Conservation (phyloP, 2,888 invertebrate genomes). For the Mamestra brassicae region DNA sequence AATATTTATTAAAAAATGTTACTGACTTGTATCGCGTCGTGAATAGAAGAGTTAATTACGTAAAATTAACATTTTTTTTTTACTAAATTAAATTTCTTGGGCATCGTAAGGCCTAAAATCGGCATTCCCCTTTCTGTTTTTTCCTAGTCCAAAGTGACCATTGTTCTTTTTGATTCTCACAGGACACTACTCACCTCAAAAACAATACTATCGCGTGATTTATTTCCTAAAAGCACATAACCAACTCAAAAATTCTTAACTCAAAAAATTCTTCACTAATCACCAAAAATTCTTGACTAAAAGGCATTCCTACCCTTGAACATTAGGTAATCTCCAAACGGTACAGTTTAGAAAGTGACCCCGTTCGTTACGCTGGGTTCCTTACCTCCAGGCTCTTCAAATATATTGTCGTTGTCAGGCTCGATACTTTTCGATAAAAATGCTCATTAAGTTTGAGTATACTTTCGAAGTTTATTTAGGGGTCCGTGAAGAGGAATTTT, state of each 20-base stretch:
- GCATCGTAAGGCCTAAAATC: no score
- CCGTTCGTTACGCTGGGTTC: neutral
- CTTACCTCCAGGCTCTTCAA: slow-evolving; percentile 4
- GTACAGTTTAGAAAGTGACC: slow-evolving; percentile 47
- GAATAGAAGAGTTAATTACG: no score
- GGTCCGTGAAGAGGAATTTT: neutral
- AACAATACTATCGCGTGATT: slow-evolving; percentile 12
- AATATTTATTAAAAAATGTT: no score
- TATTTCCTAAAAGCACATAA: neutral
- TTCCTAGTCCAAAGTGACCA: no score
- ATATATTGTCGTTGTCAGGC: slow-evolving; percentile 36
- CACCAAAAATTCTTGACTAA: slow-evolving; percentile 28
- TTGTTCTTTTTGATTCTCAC: neutral
- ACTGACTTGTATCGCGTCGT: no score
- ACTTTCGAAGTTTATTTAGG: slow-evolving; percentile 21
- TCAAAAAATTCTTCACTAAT: slow-evolving; percentile 7
- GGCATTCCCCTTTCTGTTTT: no score
- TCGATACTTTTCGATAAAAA: slow-evolving; percentile 46
- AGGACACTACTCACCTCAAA: neutral
- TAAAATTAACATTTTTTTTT: no score
- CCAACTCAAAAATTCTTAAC: neutral
- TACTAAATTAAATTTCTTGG: no score
- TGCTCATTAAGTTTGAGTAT: slow-evolving; percentile 35
- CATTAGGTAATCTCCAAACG: slow-evolving; percentile 12
- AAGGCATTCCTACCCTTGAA: slow-evolving; percentile 42